Percentiles rank a stretch among this genome's conserved stretches.
Conservation (phyloP, 2,113 vertebrate species). For the Onychorhynchus coronatus region DNA sequence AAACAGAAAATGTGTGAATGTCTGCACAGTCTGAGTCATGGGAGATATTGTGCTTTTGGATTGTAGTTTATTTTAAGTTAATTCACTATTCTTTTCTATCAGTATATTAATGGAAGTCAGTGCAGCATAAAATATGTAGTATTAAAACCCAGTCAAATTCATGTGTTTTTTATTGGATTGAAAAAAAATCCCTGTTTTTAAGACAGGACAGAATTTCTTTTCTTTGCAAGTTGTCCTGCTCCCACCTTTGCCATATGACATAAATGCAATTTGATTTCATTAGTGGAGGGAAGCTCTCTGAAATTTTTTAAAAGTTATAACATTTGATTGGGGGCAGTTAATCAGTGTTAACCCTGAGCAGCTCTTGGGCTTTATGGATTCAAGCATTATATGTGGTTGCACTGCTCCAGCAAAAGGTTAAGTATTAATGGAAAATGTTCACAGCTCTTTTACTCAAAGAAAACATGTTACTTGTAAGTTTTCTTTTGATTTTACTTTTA, state of each 20-base stretch:
- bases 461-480: slow-evolving; percentile 86
- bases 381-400: slow-evolving; percentile 75
- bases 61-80: slow-evolving; percentile 41
- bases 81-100: slow-evolving; percentile 42
- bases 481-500: slow-evolving; percentile 90
- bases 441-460: slow-evolving; percentile 81
- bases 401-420: slow-evolving; percentile 84
- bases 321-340: slow-evolving; percentile 68
- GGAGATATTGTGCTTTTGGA: slow-evolving; percentile 34
- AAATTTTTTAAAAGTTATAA: slow-evolving; percentile 53
- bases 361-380: slow-evolving; percentile 75
- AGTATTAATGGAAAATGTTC: slow-evolving; percentile 89
- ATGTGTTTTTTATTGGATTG: background rate
- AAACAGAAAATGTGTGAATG: slow-evolving; percentile 84
- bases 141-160: background rate
- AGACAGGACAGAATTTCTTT: background rate
- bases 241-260: background rate
- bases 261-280: slow-evolving; percentile 29
- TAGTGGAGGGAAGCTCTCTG: slow-evolving; percentile 26
- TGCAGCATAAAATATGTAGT: background rate
- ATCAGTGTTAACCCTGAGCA: slow-evolving; percentile 76
- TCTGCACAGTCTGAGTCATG: slow-evolving; percentile 74
- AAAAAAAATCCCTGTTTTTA: background rate
- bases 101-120: background rate
- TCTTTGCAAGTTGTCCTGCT: background rate